phyloP scores from a whole-genome alignment of 2,888 invertebrate genomes.

The Platerodrilus igneus region DNA sequence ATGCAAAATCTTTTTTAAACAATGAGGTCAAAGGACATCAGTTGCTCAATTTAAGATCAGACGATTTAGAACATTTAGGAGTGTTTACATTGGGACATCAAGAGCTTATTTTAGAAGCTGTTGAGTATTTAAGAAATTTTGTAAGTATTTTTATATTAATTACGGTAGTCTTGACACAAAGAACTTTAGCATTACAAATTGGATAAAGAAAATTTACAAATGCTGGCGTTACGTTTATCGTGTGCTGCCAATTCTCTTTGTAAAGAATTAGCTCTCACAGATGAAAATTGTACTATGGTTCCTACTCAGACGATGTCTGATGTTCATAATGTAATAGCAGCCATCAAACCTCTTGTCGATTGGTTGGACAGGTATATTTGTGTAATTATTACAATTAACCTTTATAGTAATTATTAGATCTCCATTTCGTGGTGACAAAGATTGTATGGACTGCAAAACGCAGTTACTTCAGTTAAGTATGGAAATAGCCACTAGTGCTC shows the following conservation, averaged over 20 bases:
- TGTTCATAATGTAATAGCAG: constrained; percentile 77
- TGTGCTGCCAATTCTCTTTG: constrained; percentile 75
- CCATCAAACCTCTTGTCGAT: constrained; percentile 81
- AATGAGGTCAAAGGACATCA: constrained; percentile 78
- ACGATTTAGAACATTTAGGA: constrained; percentile 83
- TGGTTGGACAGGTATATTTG: constrained; percentile 86
- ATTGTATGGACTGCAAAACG: constrained; percentile 66
- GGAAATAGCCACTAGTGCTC: constrained; percentile 87
- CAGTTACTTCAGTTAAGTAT: constrained; percentile 73
- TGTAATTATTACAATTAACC: constrained; percentile 15
- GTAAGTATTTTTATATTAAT: constrained; percentile 52
- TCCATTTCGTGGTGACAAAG: constrained; percentile 61
- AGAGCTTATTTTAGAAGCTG: constrained; percentile 87
- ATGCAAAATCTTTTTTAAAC: constrained; percentile 74
- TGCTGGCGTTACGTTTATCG: constrained; percentile 77
- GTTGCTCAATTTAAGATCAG: constrained; percentile 77
- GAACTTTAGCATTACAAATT: constrained; percentile 78
- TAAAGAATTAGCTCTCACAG: constrained; percentile 60
- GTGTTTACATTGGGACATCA: constrained; percentile 87
- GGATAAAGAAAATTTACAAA: constrained; percentile 87
- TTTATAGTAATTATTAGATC: constrained; percentile 47
- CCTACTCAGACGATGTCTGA: constrained; percentile 79
- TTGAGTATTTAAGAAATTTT: constrained; percentile 84
- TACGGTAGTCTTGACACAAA: neutral
- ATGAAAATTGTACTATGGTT: constrained; percentile 54